Evolutionary conservation across 2,888 invertebrate species (phyloP).

Genomic region (Hydropsyche betteni): DNA sequence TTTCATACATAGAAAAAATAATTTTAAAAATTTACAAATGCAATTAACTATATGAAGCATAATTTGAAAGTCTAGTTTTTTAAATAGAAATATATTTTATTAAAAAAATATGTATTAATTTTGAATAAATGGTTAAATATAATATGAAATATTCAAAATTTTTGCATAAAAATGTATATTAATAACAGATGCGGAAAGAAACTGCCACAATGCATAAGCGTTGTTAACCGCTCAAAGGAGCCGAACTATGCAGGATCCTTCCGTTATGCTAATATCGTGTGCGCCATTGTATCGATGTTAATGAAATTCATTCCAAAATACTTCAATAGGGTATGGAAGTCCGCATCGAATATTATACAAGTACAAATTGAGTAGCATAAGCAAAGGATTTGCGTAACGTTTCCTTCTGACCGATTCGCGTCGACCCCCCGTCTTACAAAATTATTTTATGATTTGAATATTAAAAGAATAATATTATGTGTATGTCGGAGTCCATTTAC

Average conservation of each 20-base stretch:
- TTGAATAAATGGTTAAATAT: too few species aligned
- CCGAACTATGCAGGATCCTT: slow-evolving; percentile 42
- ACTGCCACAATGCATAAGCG: slow-evolving; percentile 40
- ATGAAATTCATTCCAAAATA: slow-evolving; percentile 49
- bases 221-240: slow-evolving; percentile 38
- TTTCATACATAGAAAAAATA: too few species aligned
- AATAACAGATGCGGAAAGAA: slow-evolving; percentile 4
- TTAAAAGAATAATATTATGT: too few species aligned
- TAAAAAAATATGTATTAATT: too few species aligned
- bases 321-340: slow-evolving; percentile 42
- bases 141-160: too few species aligned
- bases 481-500: too few species aligned
- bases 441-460: too few species aligned
- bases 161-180: too few species aligned
- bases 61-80: too few species aligned
- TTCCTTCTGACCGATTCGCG: background rate
- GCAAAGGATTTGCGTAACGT: background rate
- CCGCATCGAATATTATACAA: slow-evolving; percentile 3
- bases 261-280: slow-evolving; percentile 46
- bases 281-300: slow-evolving; percentile 48
- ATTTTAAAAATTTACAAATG: too few species aligned
- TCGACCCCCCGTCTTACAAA: background rate
- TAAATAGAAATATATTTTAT: too few species aligned
- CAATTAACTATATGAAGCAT: too few species aligned
- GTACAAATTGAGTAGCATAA: slow-evolving; percentile 6